Conservation (phyloP, 2,797 vertebrate species). For the Acridotheres tristis region DNA sequence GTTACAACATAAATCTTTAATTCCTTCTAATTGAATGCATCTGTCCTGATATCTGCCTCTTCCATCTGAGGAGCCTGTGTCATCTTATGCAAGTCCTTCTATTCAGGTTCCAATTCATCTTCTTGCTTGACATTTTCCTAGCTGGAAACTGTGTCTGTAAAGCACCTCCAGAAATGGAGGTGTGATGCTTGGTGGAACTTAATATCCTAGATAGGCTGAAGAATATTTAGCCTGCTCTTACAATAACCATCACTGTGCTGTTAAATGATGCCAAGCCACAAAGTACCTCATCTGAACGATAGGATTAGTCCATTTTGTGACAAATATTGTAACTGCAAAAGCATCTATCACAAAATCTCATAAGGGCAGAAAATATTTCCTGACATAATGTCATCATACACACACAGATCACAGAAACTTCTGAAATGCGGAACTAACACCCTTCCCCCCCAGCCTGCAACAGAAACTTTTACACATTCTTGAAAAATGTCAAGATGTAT, state of each 20-base stretch:
- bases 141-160: not conserved
- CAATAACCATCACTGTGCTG: not conserved
- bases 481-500: not conserved
- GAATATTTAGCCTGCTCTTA: constrained; percentile 24
- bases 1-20: not conserved
- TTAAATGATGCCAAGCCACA: constrained; percentile 5
- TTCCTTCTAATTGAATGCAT: not conserved
- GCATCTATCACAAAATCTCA: not conserved
- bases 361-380: not conserved
- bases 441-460: not conserved
- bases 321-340: not conserved
- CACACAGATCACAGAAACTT: not conserved
- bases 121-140: not conserved
- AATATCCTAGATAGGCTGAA: constrained; percentile 1
- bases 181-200: not conserved
- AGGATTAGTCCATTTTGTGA: not conserved
- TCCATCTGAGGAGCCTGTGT: not conserved
- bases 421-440: constrained; percentile 9
- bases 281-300: not conserved
- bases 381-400: not conserved
- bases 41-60: not conserved
- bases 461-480: not conserved
- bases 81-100: not conserved
- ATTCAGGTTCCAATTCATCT: not conserved
- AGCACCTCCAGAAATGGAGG: constrained; percentile 9